Percentiles rank a stretch among this genome's conserved stretches.
phyloP scores from a whole-genome alignment of 2,113 vertebrate genomes.

The Hylia prasina region DNA sequence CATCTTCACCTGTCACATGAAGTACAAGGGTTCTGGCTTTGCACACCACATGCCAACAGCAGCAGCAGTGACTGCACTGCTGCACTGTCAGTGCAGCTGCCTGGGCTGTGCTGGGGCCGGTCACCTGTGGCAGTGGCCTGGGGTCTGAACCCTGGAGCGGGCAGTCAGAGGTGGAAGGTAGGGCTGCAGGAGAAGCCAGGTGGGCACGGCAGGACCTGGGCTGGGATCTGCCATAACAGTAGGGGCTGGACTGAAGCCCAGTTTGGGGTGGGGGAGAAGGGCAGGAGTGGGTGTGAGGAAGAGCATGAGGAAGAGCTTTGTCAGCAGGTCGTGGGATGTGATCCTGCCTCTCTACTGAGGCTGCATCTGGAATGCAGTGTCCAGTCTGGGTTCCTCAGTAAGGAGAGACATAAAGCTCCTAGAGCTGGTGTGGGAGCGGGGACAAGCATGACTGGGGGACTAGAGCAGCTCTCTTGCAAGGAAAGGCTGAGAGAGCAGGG shows the following conservation, averaged over 20 bases:
- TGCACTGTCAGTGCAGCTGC: accelerated
- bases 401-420: not conserved
- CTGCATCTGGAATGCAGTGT: not conserved
- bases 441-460: not conserved
- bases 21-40: not conserved
- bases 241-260: accelerated
- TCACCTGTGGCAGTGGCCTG: not conserved
- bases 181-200: accelerated
- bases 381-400: not conserved
- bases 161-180: too few relatives aligned
- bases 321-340: not conserved
- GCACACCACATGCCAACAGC: not conserved
- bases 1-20: accelerated
- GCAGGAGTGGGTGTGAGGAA: not conserved
- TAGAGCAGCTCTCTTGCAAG: not conserved
- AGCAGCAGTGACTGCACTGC: accelerated
- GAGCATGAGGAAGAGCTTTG: not conserved
- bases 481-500: not conserved
- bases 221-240: not conserved
- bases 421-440: not conserved
- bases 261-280: not conserved
- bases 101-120: not conserved
- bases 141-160: accelerated
- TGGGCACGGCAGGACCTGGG: accelerated
- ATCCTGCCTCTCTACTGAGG: not conserved